Evolutionary conservation across 2,888 invertebrate species (phyloP), one percentile per base, ranked within the genome.

Genomic region (Drosophila eohydei): DNA sequence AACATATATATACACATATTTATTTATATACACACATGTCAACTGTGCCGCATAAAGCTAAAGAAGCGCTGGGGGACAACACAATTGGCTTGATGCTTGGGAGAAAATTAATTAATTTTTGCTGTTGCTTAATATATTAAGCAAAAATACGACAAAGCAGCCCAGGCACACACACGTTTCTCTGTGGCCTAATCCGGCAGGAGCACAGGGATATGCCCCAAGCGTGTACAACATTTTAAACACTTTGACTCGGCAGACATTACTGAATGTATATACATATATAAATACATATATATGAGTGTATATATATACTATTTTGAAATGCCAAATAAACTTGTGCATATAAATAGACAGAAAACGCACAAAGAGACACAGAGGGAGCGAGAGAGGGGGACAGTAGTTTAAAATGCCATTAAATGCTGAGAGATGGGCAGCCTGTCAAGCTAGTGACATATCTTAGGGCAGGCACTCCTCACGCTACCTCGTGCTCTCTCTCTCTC

Each of bases 361-460:
- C 26, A 63, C 21, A 40, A n/a, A 28, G 41, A 41, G 14, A 55
- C 11, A 21, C 11, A 21, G 8, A 12, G 44, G 12, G 30, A 2
- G 30, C 12, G 46, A 26, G 21, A 48, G n/a, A 38, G 28, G 4
- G 38, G 44, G 48, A 9, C 56, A 87, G 85, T 89, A 81, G 85
- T 87, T 86, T 89, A 84, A 86, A 86, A 89, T 87, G 78, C 77
- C 89, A 87, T 87, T 87, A 89, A 78, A 73, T 71, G 68, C 67
- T 38, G 56, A 44, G 76, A 72, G 72, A 62, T 73, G 81, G 87
- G 67, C 86, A 75, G 76, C 58, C 74, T 75, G 83, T 68, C 81
- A 77, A 63, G 7, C 54, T 36, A 79, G 81, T 76, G 74, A 71
- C 74, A 75, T 74, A 54, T 74, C 83, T 65, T 48, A 58, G 80